phyloP scores from a whole-genome alignment of 2,113 vertebrate genomes.

The Eulemur rufifrons region DNA sequence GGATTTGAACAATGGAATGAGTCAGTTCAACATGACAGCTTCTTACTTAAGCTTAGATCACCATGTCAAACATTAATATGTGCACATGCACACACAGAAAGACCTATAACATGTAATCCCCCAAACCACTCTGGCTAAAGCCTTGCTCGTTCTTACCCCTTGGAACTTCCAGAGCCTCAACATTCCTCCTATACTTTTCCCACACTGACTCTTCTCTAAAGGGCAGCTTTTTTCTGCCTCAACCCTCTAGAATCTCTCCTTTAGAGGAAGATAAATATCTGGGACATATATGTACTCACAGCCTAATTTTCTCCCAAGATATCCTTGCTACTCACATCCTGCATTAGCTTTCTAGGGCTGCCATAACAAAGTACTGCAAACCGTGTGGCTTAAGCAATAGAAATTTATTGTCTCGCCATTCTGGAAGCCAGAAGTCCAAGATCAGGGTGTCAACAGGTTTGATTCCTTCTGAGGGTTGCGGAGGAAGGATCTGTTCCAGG shows the following conservation, averaged over 20 bases:
- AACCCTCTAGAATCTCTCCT: background rate
- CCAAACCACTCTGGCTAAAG: background rate
- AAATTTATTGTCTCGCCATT: background rate
- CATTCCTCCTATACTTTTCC: too few species aligned
- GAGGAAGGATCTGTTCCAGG: background rate
- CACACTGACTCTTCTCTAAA: background rate
- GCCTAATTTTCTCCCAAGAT: background rate
- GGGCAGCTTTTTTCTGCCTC: background rate
- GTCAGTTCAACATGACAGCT: background rate
- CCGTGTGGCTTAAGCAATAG: background rate
- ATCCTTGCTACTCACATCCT: too few species aligned
- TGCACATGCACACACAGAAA: background rate
- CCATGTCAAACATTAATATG: background rate
- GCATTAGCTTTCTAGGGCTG: background rate
- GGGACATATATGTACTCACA: background rate
- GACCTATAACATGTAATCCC: background rate
- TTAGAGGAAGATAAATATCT: background rate
- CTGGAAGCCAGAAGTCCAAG: background rate
- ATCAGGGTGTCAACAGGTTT: too few species aligned
- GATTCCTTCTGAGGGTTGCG: rapidly evolving
- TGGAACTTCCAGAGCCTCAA: too few species aligned
- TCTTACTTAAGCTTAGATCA: background rate
- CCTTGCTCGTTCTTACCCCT: background rate
- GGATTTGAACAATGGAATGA: background rate
- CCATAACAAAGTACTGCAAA: background rate